Evolutionary conservation across 1,140 invertebrate genomes (phyloP).

Genomic region (Rhyzopertha dominica): DNA sequence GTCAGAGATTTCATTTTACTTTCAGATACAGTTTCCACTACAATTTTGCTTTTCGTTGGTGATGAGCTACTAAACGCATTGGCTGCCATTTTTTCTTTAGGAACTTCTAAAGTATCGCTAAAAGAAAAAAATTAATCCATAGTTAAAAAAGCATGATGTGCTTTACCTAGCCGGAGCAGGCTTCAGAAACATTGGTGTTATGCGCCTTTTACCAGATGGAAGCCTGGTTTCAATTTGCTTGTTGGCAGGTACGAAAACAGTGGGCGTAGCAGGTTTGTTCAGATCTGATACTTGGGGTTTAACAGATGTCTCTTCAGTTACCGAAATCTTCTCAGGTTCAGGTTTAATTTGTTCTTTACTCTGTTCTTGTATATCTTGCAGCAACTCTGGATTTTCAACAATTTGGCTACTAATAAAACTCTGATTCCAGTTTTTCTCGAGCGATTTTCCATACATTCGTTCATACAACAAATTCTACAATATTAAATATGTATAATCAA

Average conservation of each 20-base stretch:
- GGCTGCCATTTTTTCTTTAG: constrained; percentile 27
- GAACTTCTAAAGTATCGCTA: constrained; percentile 51
- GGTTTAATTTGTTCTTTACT: constrained; percentile 2
- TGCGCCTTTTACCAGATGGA: constrained; percentile 87
- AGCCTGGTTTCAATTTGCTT: constrained; percentile 95
- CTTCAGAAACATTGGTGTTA: constrained; percentile 94
- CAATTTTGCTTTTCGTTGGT: constrained; percentile 74
- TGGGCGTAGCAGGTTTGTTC: constrained; percentile 26
- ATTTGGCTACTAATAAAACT: constrained; percentile 57
- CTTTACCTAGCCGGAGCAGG: constrained; percentile 45
- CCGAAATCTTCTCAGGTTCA: constrained; percentile 27
- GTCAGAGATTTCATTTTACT: constrained; percentile 9
- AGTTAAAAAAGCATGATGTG: background rate
- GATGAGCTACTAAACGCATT: constrained; percentile 70
- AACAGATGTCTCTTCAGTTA: constrained; percentile 16
- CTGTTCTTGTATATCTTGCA: constrained; percentile 49
- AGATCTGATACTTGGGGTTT: constrained; percentile 12
- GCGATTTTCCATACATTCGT: constrained; percentile 78
- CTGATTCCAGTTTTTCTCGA: constrained; percentile 51
- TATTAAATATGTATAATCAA: constrained; percentile 7
- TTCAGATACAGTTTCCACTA: constrained; percentile 59
- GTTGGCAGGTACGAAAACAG: constrained; percentile 66
- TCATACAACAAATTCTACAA: constrained; percentile 72
- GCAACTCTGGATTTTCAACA: constrained; percentile 77
- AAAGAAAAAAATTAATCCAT: constrained; percentile 8